These are phyloP conservation scores for Plemyria rubiginata DNA, from an alignment of 2,888 invertebrate genomes.

Conservation along the genomic window DNA sequence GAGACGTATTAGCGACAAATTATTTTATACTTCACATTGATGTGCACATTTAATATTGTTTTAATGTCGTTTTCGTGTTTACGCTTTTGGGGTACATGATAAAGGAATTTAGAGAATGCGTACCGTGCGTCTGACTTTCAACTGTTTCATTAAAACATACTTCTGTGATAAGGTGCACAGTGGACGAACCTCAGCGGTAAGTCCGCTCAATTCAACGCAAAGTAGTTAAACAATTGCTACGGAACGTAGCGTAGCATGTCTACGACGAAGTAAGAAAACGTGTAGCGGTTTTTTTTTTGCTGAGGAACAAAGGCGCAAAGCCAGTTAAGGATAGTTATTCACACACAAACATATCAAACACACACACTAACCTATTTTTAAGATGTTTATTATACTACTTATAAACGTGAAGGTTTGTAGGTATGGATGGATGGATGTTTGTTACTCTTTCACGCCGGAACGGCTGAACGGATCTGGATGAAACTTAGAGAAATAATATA, in stretches of 20 bases:
- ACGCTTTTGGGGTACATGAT: slow-evolving; percentile 13
- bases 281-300: background rate
- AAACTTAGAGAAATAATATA: too few relatives aligned
- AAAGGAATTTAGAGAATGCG: slow-evolving; percentile 15
- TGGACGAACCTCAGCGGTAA: slow-evolving; percentile 7
- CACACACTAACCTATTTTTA: too few relatives aligned
- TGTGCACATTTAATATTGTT: slow-evolving; percentile 15
- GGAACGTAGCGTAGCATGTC: too few relatives aligned
- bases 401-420: too few relatives aligned
- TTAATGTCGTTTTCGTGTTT: slow-evolving; percentile 25
- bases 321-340: too few relatives aligned
- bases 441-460: too few relatives aligned
- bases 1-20: slow-evolving; percentile 12
- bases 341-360: too few relatives aligned
- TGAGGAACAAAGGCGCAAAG: background rate
- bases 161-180: background rate
- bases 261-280: background rate
- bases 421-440: too few relatives aligned
- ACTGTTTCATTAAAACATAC: slow-evolving; percentile 1
- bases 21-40: slow-evolving; percentile 19
- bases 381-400: too few relatives aligned
- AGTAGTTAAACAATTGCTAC: too few relatives aligned
- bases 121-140: background rate
- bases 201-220: background rate
- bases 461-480: too few relatives aligned